phyloP scores from a whole-genome alignment of 2,797 vertebrate genomes.

The Paedocypris micromegethes region DNA sequence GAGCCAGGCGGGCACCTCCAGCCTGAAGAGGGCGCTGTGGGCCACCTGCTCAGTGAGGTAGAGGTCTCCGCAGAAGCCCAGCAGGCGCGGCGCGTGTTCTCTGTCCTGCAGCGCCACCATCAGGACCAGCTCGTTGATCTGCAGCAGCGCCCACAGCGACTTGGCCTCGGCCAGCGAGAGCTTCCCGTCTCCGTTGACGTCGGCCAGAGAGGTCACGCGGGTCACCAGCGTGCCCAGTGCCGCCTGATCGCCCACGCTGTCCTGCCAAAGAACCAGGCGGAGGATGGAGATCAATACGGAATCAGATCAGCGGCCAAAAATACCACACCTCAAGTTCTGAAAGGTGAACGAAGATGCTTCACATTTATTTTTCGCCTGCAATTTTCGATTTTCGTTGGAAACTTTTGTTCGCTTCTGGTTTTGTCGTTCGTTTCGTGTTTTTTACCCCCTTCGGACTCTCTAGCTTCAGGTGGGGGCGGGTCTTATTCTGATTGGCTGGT shows the following conservation, averaged over 20 bases:
- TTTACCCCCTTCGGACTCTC: too few relatives aligned
- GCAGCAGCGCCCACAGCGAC: constrained; percentile 92
- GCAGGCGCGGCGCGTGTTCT: constrained; percentile 84
- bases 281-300: background rate
- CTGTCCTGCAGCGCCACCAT: constrained; percentile 88
- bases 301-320: too few relatives aligned
- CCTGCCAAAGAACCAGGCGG: constrained; percentile 59
- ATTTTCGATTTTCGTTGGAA: too few relatives aligned
- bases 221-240: constrained; percentile 78
- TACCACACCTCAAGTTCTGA: too few relatives aligned
- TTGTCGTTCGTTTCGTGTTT: too few relatives aligned
- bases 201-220: constrained; percentile 81
- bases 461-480: too few relatives aligned
- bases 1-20: constrained; percentile 76
- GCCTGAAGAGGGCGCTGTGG: constrained; percentile 75
- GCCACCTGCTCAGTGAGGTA: constrained; percentile 84
- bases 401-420: too few relatives aligned
- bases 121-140: constrained; percentile 88
- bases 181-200: constrained; percentile 83
- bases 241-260: constrained; percentile 84
- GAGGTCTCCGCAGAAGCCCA: constrained; percentile 91
- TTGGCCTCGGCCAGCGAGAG: constrained; percentile 93
- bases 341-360: too few relatives aligned
- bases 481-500: too few relatives aligned
- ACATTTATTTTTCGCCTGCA: too few relatives aligned